Evolutionary conservation across 2,113 vertebrate species (phyloP), one percentile per base, ranked within the genome.

Genomic region (Strix uralensis): DNA sequence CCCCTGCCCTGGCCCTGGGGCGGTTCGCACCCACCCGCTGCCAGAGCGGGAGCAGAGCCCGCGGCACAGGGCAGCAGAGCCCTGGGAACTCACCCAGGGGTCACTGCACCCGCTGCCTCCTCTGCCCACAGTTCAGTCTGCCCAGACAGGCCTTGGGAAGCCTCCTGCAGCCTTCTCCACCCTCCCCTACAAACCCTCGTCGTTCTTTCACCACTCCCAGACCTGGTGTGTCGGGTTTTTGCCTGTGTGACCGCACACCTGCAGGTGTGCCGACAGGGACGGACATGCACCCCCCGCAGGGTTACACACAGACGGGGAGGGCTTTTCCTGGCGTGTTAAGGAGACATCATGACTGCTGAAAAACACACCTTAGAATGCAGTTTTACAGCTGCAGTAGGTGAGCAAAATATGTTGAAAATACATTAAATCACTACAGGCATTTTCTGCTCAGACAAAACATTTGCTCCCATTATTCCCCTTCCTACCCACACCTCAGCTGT

Each of bases 11-110:
- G 38, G 38, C 38, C 38, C 38, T 38, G 38, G 38, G 38, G 38
- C 38, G 10, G 38, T 38, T 38, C 38, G 38, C 38, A 38, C 38
- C 38, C 38, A 38, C 38, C 38, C 38, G 10, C 38, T 38, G 38
- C 38, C 38, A 10, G 38, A 38, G 38, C 38, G 10, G 38, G 38
- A 72, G 13, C 27, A 82, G 32, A 23, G 25, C 12, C 18, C 29
- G 16, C 21, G 57, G 27, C 1, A 12, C 20, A 40, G 21, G 66
- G 23, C 40, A 66, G 10, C 5, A 0, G 0, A 58, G 20, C 18
- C 6, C 66, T 13, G 5, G 1, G 29, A 42, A 61, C 13, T 72
- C 40, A 38, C 40, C 12, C 1, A 8, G 5, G 32, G 21, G 16
- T 70, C 32, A 20, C 0, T 42, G 7, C 4, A 46, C 14, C 63